Conservation (phyloP, 2,113 vertebrate genomes). For the Mesoclemmys tuberculata region DNA sequence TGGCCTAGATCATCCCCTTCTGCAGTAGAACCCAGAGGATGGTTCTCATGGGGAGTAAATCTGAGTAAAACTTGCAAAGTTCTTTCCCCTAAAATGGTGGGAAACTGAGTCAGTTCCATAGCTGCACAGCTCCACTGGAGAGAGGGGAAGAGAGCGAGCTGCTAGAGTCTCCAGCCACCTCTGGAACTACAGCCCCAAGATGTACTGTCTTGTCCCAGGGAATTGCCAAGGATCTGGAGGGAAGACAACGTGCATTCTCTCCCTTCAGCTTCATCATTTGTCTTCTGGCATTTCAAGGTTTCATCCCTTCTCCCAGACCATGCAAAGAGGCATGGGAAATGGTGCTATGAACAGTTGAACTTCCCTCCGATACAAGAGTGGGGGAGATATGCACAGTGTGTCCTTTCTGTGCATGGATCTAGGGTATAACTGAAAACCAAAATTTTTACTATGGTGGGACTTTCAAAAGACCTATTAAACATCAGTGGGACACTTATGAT, state of each 20-base stretch:
- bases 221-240: neutral
- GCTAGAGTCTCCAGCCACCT: neutral
- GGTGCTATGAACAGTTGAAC: fast-evolving
- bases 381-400: neutral
- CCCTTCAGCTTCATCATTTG: neutral
- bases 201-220: neutral
- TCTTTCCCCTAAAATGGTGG: neutral
- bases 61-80: neutral
- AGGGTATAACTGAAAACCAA: neutral
- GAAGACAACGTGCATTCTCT: neutral
- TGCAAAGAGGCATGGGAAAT: fast-evolving
- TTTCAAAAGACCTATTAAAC: neutral
- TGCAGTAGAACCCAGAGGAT: neutral
- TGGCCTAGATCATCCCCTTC: neutral
- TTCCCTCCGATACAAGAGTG: neutral
- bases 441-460: neutral
- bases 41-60: neutral
- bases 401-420: neutral
- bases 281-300: neutral
- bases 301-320: neutral
- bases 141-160: neutral
- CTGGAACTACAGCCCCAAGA: neutral
- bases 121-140: neutral
- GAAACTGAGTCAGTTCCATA: neutral
- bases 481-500: neutral